Evolutionary conservation across 1,140 invertebrate species (phyloP), one percentile per base, ranked within the genome.

Genomic region (Helicorthomorpha holstii): DNA sequence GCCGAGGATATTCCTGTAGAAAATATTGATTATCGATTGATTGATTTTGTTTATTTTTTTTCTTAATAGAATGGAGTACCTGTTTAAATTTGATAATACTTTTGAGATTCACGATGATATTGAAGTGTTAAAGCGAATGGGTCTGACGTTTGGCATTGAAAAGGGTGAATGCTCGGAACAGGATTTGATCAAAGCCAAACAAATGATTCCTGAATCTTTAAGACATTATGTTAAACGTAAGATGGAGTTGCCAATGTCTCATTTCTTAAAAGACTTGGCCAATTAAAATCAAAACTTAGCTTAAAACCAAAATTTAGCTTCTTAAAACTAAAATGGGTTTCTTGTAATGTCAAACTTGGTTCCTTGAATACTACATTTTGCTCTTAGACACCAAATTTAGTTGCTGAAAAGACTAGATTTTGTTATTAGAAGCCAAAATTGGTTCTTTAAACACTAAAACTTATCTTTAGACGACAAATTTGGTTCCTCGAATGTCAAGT

Each of bases 41-140:
- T n/a, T n/a, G n/a, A n/a, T n/a, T n/a, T n/a, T n/a, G n/a, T n/a
- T 59, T 59, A 34, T 57, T 42, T 56, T 43, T 57, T 34, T 59
- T 67, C 56, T 34, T 34, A 34, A 34, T 71, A 60, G 91, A 75
- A 91, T 82, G 69, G 94, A 98, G 72, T 99, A 98, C 75, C 80
- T 94, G 69, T 97, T 98, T 76, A 92, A 93, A 68, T 98, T 99
- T 75, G 90, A 95, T 75, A 88, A 96, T 71, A 87, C 88, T 64
- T 99, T 98, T 77, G 92, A 98, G 79, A 97, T 99, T 67, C 90
- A 95, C 67, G 94, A 98, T 71, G 95, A 99, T 64, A 87, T 96
- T 61, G 93, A 98, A 71, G 91, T 91, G 59, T 73, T 91, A 56
- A 91, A 97, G 73, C 79, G 85, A 63, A 95, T 98, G 85, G 93